phyloP scores from a whole-genome alignment of 1,140 invertebrate species.

The Cotesia vestalis region DNA sequence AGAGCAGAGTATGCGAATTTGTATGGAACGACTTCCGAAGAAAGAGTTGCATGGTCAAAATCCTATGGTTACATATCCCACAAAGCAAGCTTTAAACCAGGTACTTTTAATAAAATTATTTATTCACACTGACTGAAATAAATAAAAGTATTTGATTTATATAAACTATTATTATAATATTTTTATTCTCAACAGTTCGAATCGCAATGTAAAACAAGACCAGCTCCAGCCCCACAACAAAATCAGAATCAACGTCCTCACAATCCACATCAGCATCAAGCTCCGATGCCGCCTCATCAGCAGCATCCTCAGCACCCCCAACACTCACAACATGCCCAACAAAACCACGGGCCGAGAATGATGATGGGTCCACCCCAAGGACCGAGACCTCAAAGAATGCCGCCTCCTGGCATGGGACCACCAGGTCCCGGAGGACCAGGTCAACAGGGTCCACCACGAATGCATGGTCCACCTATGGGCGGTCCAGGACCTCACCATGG shows the following conservation, averaged over 20 bases:
- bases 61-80: conserved; percentile 93
- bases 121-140: neutral
- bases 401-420: conserved; percentile 73
- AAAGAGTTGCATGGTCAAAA: conserved; percentile 95
- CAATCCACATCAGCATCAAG: conserved; percentile 65
- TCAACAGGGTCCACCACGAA: conserved; percentile 66
- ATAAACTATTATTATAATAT: conserved; percentile 30
- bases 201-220: conserved; percentile 88
- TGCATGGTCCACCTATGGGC: conserved; percentile 77
- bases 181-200: conserved; percentile 75
- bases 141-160: conserved; percentile 2
- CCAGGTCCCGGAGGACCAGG: conserved; percentile 51
- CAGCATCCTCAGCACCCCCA: conserved; percentile 66
- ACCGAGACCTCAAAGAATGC: conserved; percentile 71
- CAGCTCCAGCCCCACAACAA: conserved; percentile 75
- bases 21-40: conserved; percentile 92
- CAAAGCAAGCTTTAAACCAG: conserved; percentile 83
- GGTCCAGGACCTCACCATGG: conserved; percentile 63
- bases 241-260: conserved; percentile 64
- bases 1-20: conserved; percentile 87
- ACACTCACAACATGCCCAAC: conserved; percentile 67
- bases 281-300: conserved; percentile 64
- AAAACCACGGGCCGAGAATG: conserved; percentile 72
- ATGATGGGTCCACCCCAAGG: conserved; percentile 75
- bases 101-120: conserved; percentile 44